Percentiles rank a stretch among this genome's conserved stretches.
Conservation (phyloP, 2,113 vertebrate genomes). For the Maccullochella peelii region DNA sequence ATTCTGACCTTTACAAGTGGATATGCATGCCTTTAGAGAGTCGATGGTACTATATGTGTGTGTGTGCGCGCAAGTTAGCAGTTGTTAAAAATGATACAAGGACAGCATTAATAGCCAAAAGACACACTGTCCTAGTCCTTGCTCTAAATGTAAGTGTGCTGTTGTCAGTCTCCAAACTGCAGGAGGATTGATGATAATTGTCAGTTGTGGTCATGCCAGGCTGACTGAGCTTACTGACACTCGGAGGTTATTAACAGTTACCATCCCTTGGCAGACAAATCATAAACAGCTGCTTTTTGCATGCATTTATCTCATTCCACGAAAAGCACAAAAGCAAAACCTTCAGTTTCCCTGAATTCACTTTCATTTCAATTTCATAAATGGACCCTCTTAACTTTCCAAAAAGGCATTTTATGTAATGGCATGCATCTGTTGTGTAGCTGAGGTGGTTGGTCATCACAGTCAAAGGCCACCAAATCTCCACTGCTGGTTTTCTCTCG, state of each 20-base stretch:
- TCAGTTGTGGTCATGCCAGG: slow-evolving; percentile 6
- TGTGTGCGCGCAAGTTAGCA: not conserved
- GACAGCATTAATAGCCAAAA: slow-evolving; percentile 25
- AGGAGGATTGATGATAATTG: slow-evolving; percentile 12
- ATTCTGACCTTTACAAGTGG: slow-evolving; percentile 56
- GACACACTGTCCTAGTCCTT: slow-evolving; percentile 23
- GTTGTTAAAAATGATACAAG: slow-evolving; percentile 20
- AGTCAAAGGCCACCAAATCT: slow-evolving; percentile 46
- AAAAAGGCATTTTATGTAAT: slow-evolving; percentile 42
- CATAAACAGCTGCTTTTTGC: not conserved
- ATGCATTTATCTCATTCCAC: slow-evolving; percentile 5
- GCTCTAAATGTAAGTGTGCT: slow-evolving; percentile 34
- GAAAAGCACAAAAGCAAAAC: slow-evolving; percentile 7
- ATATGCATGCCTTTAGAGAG: slow-evolving; percentile 35
- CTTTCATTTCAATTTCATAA: slow-evolving; percentile 25
- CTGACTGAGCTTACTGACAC: slow-evolving; percentile 18
- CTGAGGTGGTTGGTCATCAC: slow-evolving; percentile 16
- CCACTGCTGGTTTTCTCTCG: slow-evolving; percentile 43
- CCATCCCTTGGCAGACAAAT: not conserved
- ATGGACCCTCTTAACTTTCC: slow-evolving; percentile 2
- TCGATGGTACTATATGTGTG: slow-evolving; percentile 14
- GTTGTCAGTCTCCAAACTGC: slow-evolving; percentile 17
- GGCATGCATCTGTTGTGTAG: slow-evolving; percentile 40
- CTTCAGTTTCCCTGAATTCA: slow-evolving; percentile 6
- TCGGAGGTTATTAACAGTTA: slow-evolving; percentile 20